phyloP scores from a whole-genome alignment of 2,888 invertebrate genomes.

The Dolichomitus sp. region DNA sequence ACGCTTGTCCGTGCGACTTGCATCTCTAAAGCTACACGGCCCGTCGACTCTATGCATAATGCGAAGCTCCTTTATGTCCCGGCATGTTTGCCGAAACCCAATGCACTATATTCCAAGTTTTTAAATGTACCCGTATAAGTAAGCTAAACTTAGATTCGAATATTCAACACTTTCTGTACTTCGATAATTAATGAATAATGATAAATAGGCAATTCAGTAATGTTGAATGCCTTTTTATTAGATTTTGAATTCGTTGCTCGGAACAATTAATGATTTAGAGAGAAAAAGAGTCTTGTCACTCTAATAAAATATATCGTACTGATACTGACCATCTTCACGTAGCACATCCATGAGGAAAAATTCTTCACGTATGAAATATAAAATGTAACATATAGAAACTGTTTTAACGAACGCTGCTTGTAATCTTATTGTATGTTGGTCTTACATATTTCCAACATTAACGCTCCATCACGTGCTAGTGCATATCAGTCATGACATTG shows the following conservation, averaged over 20 bases:
- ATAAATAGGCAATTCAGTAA: too few relatives aligned
- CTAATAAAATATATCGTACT: too few relatives aligned
- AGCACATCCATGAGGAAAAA: too few relatives aligned
- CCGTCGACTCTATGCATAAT: neutral
- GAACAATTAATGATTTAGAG: too few relatives aligned
- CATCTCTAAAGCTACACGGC: slow-evolving; percentile 8
- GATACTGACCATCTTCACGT: too few relatives aligned
- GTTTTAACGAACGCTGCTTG: neutral
- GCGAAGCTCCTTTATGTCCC: neutral
- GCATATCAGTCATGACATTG: neutral
- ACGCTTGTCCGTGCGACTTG: neutral
- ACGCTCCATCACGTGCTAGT: neutral
- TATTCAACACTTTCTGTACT: neutral
- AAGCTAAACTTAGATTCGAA: neutral
- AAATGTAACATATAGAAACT: neutral
- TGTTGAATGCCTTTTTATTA: too few relatives aligned
- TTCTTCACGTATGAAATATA: too few relatives aligned
- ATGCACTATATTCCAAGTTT: neutral
- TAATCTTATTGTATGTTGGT: neutral
- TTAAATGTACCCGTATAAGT: neutral
- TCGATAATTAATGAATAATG: neutral
- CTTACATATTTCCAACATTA: neutral
- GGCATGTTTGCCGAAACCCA: neutral
- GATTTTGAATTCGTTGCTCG: too few relatives aligned
- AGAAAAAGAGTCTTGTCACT: too few relatives aligned